phyloP scores from a whole-genome alignment of 1,140 invertebrate species.

The Pogonomyrmex californicus region DNA sequence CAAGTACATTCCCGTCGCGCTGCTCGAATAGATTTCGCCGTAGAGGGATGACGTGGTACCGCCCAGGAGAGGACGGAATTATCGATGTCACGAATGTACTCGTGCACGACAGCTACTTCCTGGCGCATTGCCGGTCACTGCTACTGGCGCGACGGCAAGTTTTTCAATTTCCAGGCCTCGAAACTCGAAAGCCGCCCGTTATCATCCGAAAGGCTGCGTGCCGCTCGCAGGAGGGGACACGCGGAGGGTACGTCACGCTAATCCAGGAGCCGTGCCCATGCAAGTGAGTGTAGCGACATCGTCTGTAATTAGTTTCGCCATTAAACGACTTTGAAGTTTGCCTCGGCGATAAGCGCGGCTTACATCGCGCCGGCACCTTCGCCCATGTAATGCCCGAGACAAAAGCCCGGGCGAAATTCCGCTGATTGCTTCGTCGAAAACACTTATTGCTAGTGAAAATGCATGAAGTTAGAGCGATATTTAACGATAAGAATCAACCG shows the following conservation, averaged over 20 bases:
- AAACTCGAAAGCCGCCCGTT: slow-evolving; percentile 69
- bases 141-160: slow-evolving; percentile 60
- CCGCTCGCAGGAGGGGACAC: slow-evolving; percentile 38
- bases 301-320: slow-evolving; percentile 81
- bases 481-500: slow-evolving; percentile 34
- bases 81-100: slow-evolving; percentile 66
- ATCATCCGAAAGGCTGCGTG: slow-evolving; percentile 69
- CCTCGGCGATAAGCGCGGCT: slow-evolving; percentile 75
- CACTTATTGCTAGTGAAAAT: slow-evolving; percentile 15
- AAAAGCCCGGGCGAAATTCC: slow-evolving; percentile 45
- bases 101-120: slow-evolving; percentile 63
- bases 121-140: slow-evolving; percentile 43
- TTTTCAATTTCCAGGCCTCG: slow-evolving; percentile 75
- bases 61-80: slow-evolving; percentile 1
- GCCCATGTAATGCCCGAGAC: slow-evolving; percentile 25
- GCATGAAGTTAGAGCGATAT: slow-evolving; percentile 27
- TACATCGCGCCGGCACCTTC: slow-evolving; percentile 22
- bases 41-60: slow-evolving; percentile 41
- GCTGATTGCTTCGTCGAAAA: slow-evolving; percentile 41
- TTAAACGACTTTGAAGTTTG: slow-evolving; percentile 81
- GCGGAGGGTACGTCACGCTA: slow-evolving; percentile 76
- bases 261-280: slow-evolving; percentile 72
- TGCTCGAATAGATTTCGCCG: slow-evolving; percentile 32
- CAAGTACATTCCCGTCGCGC: slow-evolving; percentile 18
- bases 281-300: slow-evolving; percentile 68